phyloP scores from a whole-genome alignment of 2,888 invertebrate species.

The Metopia argyrocephala region DNA sequence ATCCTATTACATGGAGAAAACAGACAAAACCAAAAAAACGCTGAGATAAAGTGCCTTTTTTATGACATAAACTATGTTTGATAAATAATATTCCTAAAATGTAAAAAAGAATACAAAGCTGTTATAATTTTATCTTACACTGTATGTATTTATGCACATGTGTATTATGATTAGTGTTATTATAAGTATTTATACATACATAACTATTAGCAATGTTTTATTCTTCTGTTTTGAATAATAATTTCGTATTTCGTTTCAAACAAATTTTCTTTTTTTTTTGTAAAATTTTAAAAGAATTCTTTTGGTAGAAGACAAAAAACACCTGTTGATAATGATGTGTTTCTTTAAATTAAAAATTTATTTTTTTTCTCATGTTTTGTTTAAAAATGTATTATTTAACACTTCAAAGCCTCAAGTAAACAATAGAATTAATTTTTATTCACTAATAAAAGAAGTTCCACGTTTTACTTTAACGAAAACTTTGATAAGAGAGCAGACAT shows the following conservation, averaged over 20 bases:
- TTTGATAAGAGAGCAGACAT: no score
- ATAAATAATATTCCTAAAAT: no score
- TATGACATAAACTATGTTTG: neutral
- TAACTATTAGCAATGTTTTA: slow-evolving; percentile 10
- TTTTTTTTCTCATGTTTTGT: neutral
- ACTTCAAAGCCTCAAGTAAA: neutral
- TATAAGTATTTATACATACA: no score
- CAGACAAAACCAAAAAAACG: no score
- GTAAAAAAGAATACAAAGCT: no score
- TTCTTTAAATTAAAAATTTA: neutral
- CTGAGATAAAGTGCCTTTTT: no score
- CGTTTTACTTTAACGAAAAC: no score
- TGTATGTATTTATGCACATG: neutral
- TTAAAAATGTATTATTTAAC: neutral
- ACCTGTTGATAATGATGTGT: slow-evolving; percentile 34
- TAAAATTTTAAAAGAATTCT: neutral
- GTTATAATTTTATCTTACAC: no score
- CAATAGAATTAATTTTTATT: no score
- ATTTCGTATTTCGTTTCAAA: no score
- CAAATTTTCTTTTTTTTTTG: neutral
- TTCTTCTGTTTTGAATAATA: neutral
- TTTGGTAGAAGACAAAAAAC: slow-evolving; percentile 20
- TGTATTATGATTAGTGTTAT: neutral
- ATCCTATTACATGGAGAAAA: no score
- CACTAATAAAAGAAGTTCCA: no score